Evolutionary conservation across 2,888 invertebrate species (phyloP).

Genomic region (Athripsodes cinereus): DNA sequence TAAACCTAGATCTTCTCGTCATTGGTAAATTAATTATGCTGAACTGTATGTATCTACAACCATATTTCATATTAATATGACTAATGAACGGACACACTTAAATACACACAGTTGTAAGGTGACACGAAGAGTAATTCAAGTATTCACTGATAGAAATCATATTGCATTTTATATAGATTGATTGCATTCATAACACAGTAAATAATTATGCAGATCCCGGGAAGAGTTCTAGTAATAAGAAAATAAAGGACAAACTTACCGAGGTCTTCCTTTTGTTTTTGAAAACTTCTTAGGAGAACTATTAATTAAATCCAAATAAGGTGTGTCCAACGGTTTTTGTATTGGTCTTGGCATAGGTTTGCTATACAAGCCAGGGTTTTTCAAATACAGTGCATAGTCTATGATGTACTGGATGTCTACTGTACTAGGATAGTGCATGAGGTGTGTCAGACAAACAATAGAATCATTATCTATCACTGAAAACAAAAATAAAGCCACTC

Average conservation of each 20-base stretch:
- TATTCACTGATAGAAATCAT: too few relatives aligned
- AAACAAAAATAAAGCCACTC: slow-evolving; percentile 9
- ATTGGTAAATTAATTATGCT: too few relatives aligned
- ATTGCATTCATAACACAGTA: too few relatives aligned
- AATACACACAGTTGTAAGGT: too few relatives aligned
- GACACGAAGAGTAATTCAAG: too few relatives aligned
- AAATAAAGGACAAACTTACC: slow-evolving; percentile 12
- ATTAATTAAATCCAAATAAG: not conserved
- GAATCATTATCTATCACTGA: slow-evolving; percentile 21
- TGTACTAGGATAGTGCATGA: slow-evolving; percentile 24
- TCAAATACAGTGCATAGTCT: slow-evolving; percentile 23
- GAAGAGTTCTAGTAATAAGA: not conserved
- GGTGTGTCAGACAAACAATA: slow-evolving; percentile 21
- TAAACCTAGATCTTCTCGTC: too few relatives aligned
- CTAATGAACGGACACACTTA: too few relatives aligned
- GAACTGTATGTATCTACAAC: too few relatives aligned
- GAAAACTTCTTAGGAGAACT: slow-evolving; percentile 4
- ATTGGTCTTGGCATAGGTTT: slow-evolving; percentile 18
- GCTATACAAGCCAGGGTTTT: slow-evolving; percentile 19
- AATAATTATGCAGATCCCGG: too few relatives aligned
- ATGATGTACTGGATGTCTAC: slow-evolving; percentile 26
- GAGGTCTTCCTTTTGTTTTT: slow-evolving; percentile 6
- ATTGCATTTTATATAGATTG: too few relatives aligned
- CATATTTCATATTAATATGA: too few relatives aligned
- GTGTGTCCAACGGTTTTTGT: slow-evolving; percentile 1